These are phyloP conservation scores for Criorhina ranunculi DNA, from an alignment of 2,888 invertebrate species.

Conservation along the genomic window DNA sequence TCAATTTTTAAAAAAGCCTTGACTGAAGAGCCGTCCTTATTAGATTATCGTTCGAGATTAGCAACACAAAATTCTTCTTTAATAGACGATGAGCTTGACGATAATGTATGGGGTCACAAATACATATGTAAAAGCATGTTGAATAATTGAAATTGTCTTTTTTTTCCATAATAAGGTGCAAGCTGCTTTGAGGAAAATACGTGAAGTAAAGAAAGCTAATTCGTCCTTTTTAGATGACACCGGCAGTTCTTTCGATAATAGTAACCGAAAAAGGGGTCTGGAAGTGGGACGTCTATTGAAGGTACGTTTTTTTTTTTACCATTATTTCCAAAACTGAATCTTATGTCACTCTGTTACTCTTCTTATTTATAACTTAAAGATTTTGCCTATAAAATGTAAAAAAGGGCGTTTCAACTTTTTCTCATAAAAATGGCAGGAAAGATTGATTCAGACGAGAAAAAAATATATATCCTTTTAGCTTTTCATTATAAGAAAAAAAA, in stretches of 20 bases:
- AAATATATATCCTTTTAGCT: no score
- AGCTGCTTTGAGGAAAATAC: conserved; percentile 50
- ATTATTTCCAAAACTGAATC: background rate
- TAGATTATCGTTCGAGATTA: conserved; percentile 25
- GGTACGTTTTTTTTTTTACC: conserved; percentile 5
- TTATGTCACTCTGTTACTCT: no score
- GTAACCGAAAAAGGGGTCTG: background rate
- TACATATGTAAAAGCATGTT: background rate
- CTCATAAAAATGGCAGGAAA: no score
- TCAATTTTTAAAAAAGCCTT: conserved; percentile 27
- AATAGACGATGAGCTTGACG: conserved; percentile 48
- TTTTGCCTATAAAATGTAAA: no score
- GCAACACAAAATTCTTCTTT: conserved; percentile 23
- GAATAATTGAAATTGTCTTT: background rate
- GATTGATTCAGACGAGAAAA: no score
- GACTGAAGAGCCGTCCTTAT: conserved; percentile 53
- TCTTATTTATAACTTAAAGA: no score
- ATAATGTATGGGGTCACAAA: conserved; percentile 36
- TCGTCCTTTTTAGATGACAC: conserved; percentile 39
- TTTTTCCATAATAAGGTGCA: conserved; percentile 27
- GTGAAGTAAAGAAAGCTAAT: conserved; percentile 39
- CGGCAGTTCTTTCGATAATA: conserved; percentile 6
- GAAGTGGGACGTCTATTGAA: conserved; percentile 24
- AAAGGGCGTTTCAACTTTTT: no score
- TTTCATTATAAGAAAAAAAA: no score